Evolutionary conservation across 1,140 invertebrate species (phyloP).

Genomic region (Stegodyphus dumicola): DNA sequence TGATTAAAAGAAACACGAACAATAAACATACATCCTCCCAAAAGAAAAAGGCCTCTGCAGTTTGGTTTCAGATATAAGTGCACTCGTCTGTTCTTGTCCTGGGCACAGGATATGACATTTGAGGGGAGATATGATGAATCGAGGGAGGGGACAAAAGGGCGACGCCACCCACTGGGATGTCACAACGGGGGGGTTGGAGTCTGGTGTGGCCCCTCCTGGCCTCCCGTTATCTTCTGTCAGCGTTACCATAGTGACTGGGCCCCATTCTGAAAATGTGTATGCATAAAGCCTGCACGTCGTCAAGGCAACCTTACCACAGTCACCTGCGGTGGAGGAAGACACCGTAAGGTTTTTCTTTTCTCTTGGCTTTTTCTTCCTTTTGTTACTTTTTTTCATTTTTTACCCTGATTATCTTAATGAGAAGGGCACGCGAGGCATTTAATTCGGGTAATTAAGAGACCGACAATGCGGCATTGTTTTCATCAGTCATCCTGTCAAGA

Average conservation of each 20-base stretch:
- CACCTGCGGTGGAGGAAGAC: conserved; percentile 10
- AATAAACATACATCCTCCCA: too few relatives aligned
- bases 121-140: conserved; percentile 58
- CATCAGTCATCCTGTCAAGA: background rate
- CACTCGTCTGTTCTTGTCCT: background rate
- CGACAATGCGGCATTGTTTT: background rate
- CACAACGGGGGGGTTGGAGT: conserved; percentile 27
- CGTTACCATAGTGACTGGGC: conserved; percentile 49
- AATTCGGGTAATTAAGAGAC: conserved; percentile 8
- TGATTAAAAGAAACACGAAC: background rate
- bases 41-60: background rate
- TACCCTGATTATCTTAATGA: conserved; percentile 38
- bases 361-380: background rate
- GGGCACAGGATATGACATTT: conserved; percentile 36
- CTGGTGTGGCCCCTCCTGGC: conserved; percentile 11
- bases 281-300: conserved; percentile 26
- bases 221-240: conserved; percentile 58
- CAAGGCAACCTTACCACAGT: conserved; percentile 23
- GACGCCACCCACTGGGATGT: conserved; percentile 54
- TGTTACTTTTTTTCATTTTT: background rate
- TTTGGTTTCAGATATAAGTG: background rate
- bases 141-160: conserved; percentile 56
- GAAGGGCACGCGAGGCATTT: background rate
- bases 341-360: background rate
- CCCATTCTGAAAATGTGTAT: conserved; percentile 31